Evolutionary conservation across 2,113 vertebrate genomes (phyloP), one percentile per base, ranked within the genome.

Genomic region (Vidua macroura): DNA sequence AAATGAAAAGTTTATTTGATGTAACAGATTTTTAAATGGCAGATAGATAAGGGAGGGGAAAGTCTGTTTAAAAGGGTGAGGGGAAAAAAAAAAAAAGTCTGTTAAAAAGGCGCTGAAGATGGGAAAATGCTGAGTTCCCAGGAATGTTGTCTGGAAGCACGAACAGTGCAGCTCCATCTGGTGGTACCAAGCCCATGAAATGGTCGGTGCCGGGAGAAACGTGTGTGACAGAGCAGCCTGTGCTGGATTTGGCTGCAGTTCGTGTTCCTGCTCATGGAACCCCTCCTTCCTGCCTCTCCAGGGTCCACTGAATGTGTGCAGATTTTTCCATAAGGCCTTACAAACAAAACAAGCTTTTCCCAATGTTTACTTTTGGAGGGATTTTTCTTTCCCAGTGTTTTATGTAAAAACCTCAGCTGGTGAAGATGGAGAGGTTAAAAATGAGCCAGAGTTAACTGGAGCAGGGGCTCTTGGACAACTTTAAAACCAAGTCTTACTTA

Each of bases 161-260:
- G 5, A 8, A 15, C 56, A 8, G 56, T 7, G 59, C 83, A 83
- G 91, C 92, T 92, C 94, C 90, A 90, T 67, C 93, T 96, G 92
- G 46, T 83, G 90, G 82, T 23, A 0, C 22, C 13, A 11, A 66
- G 18, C 28, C 3, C 16, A 0, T 1, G 53, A 1, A 41, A 6
- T 2, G 62, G 41, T 49, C 63, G 49, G 59, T 0, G 24, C 5
- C 21, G n/a, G 14, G 22, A 13, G 8, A 9, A 17, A 7, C 1
- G 6, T 1, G 13, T 11, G 7, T 10, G 44, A 2, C 33, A 28
- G 5, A 52, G 74, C 9, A 75, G 58, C 27, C 64, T 6, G 10
- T 11, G 39, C 84, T 56, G 73, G 35, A 0, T 44, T 64, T 62
- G 86, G 44, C 83, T 76, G 79, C 80, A 49, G 1, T 3, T 4